Evolutionary conservation across 1,140 invertebrate species (phyloP).

Genomic region (Chelonus insularis): DNA sequence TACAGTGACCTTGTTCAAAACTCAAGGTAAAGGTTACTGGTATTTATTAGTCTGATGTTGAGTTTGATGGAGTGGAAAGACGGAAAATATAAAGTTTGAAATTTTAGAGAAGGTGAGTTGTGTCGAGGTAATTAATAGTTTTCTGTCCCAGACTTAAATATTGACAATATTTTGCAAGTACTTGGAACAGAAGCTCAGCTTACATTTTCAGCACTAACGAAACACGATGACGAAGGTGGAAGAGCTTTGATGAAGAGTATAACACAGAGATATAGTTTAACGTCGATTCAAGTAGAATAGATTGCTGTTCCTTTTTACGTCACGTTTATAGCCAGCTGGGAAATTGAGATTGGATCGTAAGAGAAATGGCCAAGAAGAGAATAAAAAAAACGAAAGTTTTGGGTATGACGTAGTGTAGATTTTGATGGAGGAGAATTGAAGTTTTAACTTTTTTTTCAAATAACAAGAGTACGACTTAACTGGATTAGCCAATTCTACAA

Average conservation of each 20-base stretch:
- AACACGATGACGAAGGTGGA: too few species aligned
- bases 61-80: background rate
- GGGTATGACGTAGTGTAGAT: constrained; percentile 1
- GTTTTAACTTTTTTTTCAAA: background rate
- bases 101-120: constrained; percentile 2
- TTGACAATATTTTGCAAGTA: background rate
- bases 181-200: background rate
- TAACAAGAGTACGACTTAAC: background rate
- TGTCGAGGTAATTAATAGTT: background rate
- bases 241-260: constrained; percentile 27
- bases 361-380: constrained; percentile 5
- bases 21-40: background rate
- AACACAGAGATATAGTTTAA: constrained; percentile 17
- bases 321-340: constrained; percentile 15
- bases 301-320: background rate
- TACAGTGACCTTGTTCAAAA: background rate
- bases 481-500: constrained; percentile 5
- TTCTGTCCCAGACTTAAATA: background rate
- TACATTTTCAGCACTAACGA: too few species aligned
- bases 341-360: constrained; percentile 36
- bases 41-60: constrained; percentile 1
- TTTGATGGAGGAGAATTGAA: background rate
- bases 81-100: background rate
- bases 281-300: constrained; percentile 25
- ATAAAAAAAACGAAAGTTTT: background rate